Conservation (phyloP, 2,113 vertebrate genomes). For the Apteryx mantelli region DNA sequence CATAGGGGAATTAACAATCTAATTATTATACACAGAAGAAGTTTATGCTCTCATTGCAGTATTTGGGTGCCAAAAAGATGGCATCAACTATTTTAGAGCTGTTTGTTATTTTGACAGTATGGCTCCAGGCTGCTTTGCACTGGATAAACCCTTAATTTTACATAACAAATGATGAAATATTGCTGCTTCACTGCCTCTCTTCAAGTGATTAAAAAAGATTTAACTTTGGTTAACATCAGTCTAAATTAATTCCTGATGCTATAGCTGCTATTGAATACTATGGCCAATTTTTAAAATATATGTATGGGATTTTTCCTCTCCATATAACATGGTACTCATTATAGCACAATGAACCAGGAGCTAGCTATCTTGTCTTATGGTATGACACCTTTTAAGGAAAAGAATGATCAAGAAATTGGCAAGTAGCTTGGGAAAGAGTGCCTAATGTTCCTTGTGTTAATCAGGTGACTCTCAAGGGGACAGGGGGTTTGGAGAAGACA, state of each 20-base stretch:
- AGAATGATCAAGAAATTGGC: not conserved
- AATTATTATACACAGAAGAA: not conserved
- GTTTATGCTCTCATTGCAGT: not conserved
- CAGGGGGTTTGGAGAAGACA: not conserved
- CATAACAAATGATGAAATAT: conserved; percentile 24
- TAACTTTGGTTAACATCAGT: not conserved
- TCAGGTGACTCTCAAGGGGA: not conserved
- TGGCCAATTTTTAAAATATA: not conserved
- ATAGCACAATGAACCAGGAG: not conserved
- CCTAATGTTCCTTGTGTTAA: not conserved
- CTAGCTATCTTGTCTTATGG: not conserved
- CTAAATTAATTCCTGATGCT: not conserved
- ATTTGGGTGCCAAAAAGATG: conserved; percentile 32
- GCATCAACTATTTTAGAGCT: not conserved
- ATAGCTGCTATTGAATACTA: not conserved
- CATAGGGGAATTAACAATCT: not conserved
- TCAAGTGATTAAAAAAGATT: conserved; percentile 26
- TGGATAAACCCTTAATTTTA: conserved; percentile 30
- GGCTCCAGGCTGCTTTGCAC: not conserved
- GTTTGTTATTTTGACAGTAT: conserved; percentile 37
- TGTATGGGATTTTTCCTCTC: not conserved
- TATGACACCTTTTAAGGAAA: not conserved
- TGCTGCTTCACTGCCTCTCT: conserved; percentile 1
- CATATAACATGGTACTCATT: not conserved
- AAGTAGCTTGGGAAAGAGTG: not conserved